phyloP scores from a whole-genome alignment of 2,888 invertebrate genomes.

The Leptopterna dolabrata region DNA sequence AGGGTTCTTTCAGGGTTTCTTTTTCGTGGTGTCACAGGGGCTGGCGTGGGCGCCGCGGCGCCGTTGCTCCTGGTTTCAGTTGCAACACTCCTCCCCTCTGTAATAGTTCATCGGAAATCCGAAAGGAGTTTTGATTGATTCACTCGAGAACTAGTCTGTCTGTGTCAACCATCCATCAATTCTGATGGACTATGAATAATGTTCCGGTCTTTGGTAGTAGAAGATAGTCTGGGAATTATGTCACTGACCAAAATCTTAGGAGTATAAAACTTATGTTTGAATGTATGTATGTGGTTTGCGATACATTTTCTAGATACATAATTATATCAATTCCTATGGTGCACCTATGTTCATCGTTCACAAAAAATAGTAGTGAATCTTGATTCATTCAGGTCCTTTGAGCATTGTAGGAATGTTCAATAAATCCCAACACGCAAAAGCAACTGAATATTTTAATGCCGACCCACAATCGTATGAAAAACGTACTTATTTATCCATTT shows the following conservation, averaged over 20 bases:
- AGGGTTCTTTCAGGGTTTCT: background rate
- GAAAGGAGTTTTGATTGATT: background rate
- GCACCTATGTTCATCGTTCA: too few species aligned
- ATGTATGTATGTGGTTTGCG: too few species aligned
- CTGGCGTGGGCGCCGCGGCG: background rate
- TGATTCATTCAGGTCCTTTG: too few species aligned
- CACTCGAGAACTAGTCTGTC: conserved; percentile 3
- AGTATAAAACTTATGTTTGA: too few species aligned
- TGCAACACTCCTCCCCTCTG: background rate
- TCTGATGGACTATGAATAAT: background rate
- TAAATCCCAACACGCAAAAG: too few species aligned
- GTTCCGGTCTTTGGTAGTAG: background rate
- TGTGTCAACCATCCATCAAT: background rate
- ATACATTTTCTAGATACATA: too few species aligned
- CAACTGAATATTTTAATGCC: too few species aligned
- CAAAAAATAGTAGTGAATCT: too few species aligned
- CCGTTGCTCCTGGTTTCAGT: background rate
- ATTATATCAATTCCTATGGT: too few species aligned
- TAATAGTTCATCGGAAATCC: background rate
- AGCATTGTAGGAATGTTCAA: too few species aligned
- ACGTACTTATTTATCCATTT: too few species aligned
- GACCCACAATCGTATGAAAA: too few species aligned
- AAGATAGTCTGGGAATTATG: background rate
- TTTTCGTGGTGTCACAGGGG: background rate
- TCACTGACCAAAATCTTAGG: background rate